Conservation (phyloP, 2,797 vertebrate species). For the Urosaurus nigricauda region DNA sequence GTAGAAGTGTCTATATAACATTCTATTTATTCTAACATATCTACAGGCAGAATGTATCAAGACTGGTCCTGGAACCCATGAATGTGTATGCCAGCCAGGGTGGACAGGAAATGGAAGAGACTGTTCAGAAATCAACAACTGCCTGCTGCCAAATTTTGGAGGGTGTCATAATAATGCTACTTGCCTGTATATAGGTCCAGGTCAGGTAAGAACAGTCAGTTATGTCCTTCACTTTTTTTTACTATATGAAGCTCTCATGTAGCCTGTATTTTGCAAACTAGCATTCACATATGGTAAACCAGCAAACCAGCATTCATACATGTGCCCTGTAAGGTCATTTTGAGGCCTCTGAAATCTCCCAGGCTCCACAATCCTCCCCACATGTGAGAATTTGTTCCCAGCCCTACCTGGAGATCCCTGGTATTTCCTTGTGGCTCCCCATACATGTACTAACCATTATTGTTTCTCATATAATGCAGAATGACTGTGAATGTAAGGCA, state of each 20-base stretch:
- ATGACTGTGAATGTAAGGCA: constrained; percentile 88
- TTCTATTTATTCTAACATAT: neutral
- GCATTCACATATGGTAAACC: neutral
- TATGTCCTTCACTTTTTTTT: neutral
- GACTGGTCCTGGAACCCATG: constrained; percentile 73
- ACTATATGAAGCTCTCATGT: neutral
- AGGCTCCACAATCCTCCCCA: too few relatives aligned
- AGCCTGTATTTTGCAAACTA: neutral
- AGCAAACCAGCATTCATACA: neutral
- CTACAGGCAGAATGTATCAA: constrained; percentile 88
- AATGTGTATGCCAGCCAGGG: constrained; percentile 87
- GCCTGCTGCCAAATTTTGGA: constrained; percentile 76
- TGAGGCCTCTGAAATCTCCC: too few relatives aligned
- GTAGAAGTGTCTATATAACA: neutral
- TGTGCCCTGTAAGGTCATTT: too few relatives aligned
- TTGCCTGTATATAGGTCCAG: constrained; percentile 90
- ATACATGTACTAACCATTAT: neutral
- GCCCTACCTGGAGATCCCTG: too few relatives aligned
- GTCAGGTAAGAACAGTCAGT: constrained; percentile 83
- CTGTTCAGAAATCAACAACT: constrained; percentile 90
- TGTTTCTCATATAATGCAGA: constrained; percentile 77
- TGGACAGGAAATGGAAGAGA: constrained; percentile 88
- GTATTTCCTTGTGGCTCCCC: too few relatives aligned
- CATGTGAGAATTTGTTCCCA: too few relatives aligned
- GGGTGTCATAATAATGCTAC: constrained; percentile 88